Base-by-base conservation (phyloP, 1,140 invertebrate species). In the Drosophila guanche region DNA sequence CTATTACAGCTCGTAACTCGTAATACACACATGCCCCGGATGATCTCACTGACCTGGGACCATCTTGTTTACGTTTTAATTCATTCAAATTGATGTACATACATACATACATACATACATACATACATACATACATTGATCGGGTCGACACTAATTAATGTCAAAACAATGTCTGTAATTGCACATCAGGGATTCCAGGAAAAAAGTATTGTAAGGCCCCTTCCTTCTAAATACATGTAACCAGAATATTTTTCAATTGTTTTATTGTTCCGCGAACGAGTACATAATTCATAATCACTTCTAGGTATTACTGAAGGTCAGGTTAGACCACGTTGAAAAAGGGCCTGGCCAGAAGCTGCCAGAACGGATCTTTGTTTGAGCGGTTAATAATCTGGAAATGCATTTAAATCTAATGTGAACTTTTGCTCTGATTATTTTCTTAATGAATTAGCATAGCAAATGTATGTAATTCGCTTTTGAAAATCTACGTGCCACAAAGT, bases 151-250 rank as follows among this genome's bases (percentile, higher is more conserved):
- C 37, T 33, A 70, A 58, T 69, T 51, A 69, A 33, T 33, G 40
- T 0, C 29, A 12, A 16, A 20, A 40, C 51, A 33, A n/a, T 33
- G 25, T 14, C 43, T 48, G 42, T 48, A 48, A 51, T 29, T 65
- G 62, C 25, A 65, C 29, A 23, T 65, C 59, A 14, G 33, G 25
- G 50, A 70, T 70, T 70, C 67, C 20, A 45, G 37, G 67, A 70
- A 69, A 29, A 70, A 69, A 29, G 12, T 29, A 29, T 8, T 12
- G 66, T 46, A n/a, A 37, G 3, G 41, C 43, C 67, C 54, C 33
- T 7, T 37, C 41, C 40, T 20, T 20, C 0, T 16, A 70, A 68
- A 51, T 25, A 23, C 5, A 7, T 27, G 27, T 22, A 23, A 41
- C 22, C 14, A 33, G 12, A n/a, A 4, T 22, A 7, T 50, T 69